Evolutionary conservation across 2,797 vertebrate species (phyloP).

Genomic region (Gallinago solitaria): DNA sequence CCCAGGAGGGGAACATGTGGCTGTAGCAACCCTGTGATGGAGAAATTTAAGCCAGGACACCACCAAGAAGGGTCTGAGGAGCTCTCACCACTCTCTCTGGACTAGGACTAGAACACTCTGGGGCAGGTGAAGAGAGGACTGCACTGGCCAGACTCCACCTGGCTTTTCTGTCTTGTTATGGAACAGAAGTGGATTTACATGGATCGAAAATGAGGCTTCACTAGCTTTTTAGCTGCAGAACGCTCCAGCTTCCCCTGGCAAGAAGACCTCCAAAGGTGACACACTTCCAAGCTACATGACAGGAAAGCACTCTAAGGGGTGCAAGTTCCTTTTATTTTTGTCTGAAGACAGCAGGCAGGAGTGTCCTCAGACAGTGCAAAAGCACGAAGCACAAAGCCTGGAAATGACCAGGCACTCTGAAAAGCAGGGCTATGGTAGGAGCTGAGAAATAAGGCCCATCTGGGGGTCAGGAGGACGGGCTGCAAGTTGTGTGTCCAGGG

Average conservation of each 20-base stretch:
- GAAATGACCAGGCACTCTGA: not conserved
- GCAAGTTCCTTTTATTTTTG: not conserved
- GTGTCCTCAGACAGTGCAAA: not conserved
- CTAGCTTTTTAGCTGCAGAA: not conserved
- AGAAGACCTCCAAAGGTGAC: not conserved
- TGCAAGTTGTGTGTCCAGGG: not conserved
- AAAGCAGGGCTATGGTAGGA: not conserved
- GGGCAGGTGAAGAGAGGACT: not conserved
- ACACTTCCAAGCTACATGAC: not conserved
- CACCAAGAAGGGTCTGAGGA: not conserved
- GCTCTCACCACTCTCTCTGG: not conserved
- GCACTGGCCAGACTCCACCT: rapidly evolving
- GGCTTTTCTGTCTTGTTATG: not conserved
- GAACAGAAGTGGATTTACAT: not conserved
- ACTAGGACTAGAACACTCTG: not conserved
- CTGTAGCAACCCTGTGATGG: not conserved
- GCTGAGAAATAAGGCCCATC: not conserved
- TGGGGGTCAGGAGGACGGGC: not conserved
- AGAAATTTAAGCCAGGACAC: not conserved
- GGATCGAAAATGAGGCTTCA: not conserved
- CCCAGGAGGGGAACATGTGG: not conserved
- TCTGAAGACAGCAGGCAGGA: not conserved
- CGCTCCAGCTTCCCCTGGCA: not conserved
- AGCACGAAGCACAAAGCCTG: not conserved
- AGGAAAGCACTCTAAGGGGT: not conserved